phyloP scores from a whole-genome alignment of 2,797 vertebrate genomes.

The Urophycis tenuis region DNA sequence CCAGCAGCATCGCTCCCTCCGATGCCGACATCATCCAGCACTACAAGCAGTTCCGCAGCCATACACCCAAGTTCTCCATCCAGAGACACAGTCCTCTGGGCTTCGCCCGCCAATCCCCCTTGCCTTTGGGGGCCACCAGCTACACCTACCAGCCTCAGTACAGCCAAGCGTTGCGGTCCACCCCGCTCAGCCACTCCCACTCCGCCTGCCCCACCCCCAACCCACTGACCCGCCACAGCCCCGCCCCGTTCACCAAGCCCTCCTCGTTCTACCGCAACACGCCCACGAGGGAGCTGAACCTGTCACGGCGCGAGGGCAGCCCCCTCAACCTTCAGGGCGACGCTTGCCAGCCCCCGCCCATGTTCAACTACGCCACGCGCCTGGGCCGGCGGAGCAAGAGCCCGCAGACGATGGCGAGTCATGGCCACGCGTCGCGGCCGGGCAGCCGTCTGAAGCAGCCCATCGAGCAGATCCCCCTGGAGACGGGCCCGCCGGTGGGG shows the following conservation, averaged over 20 bases:
- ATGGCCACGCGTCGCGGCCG: conserved; percentile 79
- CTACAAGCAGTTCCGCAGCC: conserved; percentile 96
- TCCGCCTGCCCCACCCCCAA: conserved; percentile 86
- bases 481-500: conserved; percentile 87
- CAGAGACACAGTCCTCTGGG: conserved; percentile 95
- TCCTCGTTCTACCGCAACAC: conserved; percentile 90
- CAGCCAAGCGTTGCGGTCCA: conserved; percentile 79
- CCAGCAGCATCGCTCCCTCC: conserved; percentile 95
- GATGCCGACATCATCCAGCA: conserved; percentile 97
- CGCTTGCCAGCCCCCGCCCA: conserved; percentile 76
- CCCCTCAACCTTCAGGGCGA: conserved; percentile 83
- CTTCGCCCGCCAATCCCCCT: conserved; percentile 89
- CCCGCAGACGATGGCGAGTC: conserved; percentile 85
- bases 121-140: conserved; percentile 88
- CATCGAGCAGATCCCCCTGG: conserved; percentile 84
- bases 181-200: conserved; percentile 86
- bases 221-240: conserved; percentile 88
- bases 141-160: conserved; percentile 90
- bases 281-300: conserved; percentile 87
- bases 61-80: conserved; percentile 94
- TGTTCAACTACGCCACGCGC: conserved; percentile 88
- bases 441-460: conserved; percentile 93
- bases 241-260: conserved; percentile 88
- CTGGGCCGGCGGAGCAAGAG: conserved; percentile 94
- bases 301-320: conserved; percentile 84